Evolutionary conservation across 2,113 vertebrate genomes (phyloP).

Genomic region (Oryzias woworae): DNA sequence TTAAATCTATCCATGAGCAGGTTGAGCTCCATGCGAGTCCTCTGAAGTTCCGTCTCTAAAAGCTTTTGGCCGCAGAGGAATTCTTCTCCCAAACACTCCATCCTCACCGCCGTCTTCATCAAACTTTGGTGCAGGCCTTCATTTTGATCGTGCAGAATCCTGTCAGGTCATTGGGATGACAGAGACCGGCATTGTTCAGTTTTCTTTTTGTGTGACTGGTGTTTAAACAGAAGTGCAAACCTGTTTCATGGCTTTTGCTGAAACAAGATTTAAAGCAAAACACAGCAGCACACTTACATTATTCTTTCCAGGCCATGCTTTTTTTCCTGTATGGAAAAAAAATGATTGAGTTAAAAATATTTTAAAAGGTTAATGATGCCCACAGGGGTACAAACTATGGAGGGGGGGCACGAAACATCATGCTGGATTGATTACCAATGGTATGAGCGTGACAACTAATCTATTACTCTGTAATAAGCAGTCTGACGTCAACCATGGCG

Average conservation of each 20-base stretch:
- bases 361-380: constrained; percentile 7
- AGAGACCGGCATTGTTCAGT: not conserved
- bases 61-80: constrained; percentile 73
- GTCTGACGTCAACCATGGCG: constrained; percentile 16
- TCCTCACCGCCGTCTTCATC: constrained; percentile 64
- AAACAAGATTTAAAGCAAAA: not conserved
- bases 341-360: not conserved
- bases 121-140: constrained; percentile 69
- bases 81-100: constrained; percentile 76
- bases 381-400: not conserved
- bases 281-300: constrained; percentile 64
- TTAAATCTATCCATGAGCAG: constrained; percentile 71
- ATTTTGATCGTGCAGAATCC: constrained; percentile 72
- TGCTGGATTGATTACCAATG: constrained; percentile 18
- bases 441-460: constrained; percentile 29
- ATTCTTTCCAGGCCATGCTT: constrained; percentile 56
- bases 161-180: constrained; percentile 15
- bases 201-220: too few relatives aligned
- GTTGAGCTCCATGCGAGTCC: constrained; percentile 69
- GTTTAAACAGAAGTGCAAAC: too few relatives aligned
- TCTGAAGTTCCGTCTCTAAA: constrained; percentile 74
- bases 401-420: not conserved
- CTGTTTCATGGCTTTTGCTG: too few relatives aligned
- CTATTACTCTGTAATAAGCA: constrained; percentile 29
- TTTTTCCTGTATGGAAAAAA: constrained; percentile 57